Evolutionary conservation across 2,888 invertebrate genomes (phyloP).

Genomic region (Syrphus vitripennis): DNA sequence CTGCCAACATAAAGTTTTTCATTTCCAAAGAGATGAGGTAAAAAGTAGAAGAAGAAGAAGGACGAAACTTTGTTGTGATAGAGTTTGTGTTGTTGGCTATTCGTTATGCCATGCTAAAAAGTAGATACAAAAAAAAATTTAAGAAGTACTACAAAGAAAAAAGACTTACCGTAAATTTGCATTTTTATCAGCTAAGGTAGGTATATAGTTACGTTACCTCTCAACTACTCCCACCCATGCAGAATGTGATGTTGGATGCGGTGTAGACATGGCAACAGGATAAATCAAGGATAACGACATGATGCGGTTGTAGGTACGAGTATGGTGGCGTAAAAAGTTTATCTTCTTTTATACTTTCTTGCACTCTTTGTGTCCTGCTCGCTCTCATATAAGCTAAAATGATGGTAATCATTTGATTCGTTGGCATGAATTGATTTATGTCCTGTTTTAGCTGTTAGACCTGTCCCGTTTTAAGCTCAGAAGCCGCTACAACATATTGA

Average conservation of each 20-base stretch:
- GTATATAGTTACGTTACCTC: slow-evolving; percentile 60
- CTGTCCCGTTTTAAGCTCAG: slow-evolving; percentile 8
- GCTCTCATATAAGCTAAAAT: neutral
- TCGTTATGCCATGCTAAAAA: slow-evolving; percentile 6
- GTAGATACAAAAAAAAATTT: slow-evolving; percentile 45
- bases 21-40: neutral
- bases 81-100: slow-evolving; percentile 44
- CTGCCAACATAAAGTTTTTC: slow-evolving; percentile 68
- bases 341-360: slow-evolving; percentile 53
- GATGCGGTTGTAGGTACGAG: neutral
- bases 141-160: slow-evolving; percentile 25
- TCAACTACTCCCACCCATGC: neutral
- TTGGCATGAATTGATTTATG: slow-evolving; percentile 70
- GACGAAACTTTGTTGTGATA: slow-evolving; percentile 48
- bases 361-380: neutral
- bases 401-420: slow-evolving; percentile 71
- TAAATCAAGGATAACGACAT: slow-evolving; percentile 69
- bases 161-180: slow-evolving; percentile 71
- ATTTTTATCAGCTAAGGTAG: slow-evolving; percentile 71
- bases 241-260: neutral
- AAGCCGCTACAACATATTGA: slow-evolving; percentile 54
- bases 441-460: slow-evolving; percentile 46
- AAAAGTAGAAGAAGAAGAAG: neutral
- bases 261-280: slow-evolving; percentile 71
- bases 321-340: slow-evolving; percentile 45